Evolutionary conservation across 2,888 invertebrate genomes (phyloP), one percentile per base, ranked within the genome.

Genomic region (Drosophila planitibia): DNA sequence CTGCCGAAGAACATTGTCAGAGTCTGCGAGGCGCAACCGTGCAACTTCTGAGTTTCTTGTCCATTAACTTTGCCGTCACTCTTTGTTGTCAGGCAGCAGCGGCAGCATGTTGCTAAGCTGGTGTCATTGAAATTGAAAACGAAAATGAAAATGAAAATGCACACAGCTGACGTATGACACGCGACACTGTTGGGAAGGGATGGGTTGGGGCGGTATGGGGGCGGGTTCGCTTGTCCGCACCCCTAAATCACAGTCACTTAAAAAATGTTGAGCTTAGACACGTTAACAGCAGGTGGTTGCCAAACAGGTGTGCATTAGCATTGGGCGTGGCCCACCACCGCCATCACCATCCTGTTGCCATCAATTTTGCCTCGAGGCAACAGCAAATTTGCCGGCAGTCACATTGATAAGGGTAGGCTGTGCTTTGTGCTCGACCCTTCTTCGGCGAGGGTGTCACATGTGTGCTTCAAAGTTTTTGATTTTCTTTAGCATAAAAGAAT

Each of bases 221-320:
- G 14, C 5, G 16, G 35, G 19, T 14, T 28, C 14, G 6, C 1
- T 19, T 28, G 73, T 54, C 60, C 70, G 55, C 70, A 75, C 66
- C 82, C 87, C 79, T 79, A 84, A 90, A 90, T 88, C 91, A 89
- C 78, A 84, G 87, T 90, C 83, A 83, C 87, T 88, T 86, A 86
- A 88, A 47, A 89, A 90, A 82, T 83, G 79, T 79, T 90, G 72
- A 80, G 82, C 75, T 64, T 53, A 75, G 74, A 74, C 69, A 86
- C 66, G 76, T 89, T 79, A 90, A 84, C 89, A 90, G 89, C 89
- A 90, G 87, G 91, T 84, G 90, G 87, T 82, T 87, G 74, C 62
- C 77, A 59, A 79, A 84, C 82, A 83, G 81, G 73, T 80, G 78
- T 77, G 79, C 81, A 78, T 72, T 70, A 75, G 71, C 76, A 73